These are phyloP conservation scores for Sebastes trivittatus DNA, from an alignment of 2,797 vertebrate genomes.

Conservation along the genomic window DNA sequence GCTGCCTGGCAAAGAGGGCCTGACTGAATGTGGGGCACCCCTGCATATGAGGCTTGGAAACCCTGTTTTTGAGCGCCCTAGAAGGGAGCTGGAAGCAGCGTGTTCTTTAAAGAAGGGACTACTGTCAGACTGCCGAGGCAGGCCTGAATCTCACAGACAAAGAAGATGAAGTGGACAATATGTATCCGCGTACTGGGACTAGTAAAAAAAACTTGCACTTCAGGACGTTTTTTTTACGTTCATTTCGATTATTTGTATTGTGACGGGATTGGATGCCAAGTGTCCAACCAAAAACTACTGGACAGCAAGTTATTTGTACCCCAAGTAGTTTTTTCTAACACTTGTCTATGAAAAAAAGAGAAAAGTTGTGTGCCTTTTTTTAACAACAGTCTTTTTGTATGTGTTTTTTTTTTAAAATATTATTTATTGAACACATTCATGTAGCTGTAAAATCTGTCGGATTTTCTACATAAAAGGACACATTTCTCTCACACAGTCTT, in stretches of 20 bases:
- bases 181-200: conserved; percentile 45
- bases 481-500: conserved; percentile 87
- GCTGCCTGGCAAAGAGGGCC: conserved; percentile 61
- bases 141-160: conserved; percentile 17
- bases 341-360: conserved; percentile 82
- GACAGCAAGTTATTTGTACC: conserved; percentile 79
- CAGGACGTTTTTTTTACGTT: conserved; percentile 61
- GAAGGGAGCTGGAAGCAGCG: conserved; percentile 52
- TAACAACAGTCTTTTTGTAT: conserved; percentile 83
- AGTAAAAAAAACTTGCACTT: conserved; percentile 69
- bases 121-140: conserved; percentile 36
- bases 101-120: conserved; percentile 45
- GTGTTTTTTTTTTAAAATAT: conserved; percentile 72
- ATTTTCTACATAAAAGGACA: conserved; percentile 62
- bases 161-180: conserved; percentile 35
- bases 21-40: conserved; percentile 64
- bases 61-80: conserved; percentile 69
- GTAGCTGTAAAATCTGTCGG: conserved; percentile 70
- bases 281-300: conserved; percentile 73
- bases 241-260: conserved; percentile 42
- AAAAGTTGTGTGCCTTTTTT: conserved; percentile 91
- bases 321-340: conserved; percentile 76
- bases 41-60: conserved; percentile 84
- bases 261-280: conserved; percentile 38
- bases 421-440: conserved; percentile 83